These are phyloP conservation scores for Drosophila tropicalis DNA, from an alignment of 1,140 invertebrate species.

Conservation along the genomic window DNA sequence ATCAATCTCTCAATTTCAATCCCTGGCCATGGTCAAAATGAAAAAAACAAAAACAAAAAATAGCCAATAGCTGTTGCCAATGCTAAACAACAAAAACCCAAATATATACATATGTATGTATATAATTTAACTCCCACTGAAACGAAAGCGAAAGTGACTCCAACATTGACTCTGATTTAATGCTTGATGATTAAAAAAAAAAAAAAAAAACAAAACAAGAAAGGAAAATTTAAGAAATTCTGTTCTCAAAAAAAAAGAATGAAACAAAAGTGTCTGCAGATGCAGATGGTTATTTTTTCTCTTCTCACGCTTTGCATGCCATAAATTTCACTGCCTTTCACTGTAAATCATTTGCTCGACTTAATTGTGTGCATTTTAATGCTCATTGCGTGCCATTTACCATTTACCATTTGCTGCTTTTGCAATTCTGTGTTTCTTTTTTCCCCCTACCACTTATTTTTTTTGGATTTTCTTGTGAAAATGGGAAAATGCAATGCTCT, in stretches of 20 bases:
- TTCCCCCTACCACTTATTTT: slow-evolving; percentile 57
- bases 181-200: too few relatives aligned
- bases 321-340: slow-evolving; percentile 79
- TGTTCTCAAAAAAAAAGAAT: not conserved
- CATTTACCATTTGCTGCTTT: slow-evolving; percentile 45
- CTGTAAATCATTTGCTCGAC: slow-evolving; percentile 73
- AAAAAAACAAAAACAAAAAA: not conserved
- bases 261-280: slow-evolving; percentile 7
- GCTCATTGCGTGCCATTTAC: slow-evolving; percentile 67
- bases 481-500: slow-evolving; percentile 66
- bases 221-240: not conserved
- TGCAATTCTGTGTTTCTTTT: slow-evolving; percentile 63
- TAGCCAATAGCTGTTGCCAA: slow-evolving; percentile 1
- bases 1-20: not conserved
- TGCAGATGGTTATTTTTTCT: slow-evolving; percentile 6
- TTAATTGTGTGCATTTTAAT: slow-evolving; percentile 76
- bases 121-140: slow-evolving; percentile 1
- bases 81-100: slow-evolving; percentile 7
- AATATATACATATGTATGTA: too few relatives aligned
- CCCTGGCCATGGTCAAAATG: not conserved
- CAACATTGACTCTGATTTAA: too few relatives aligned
- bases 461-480: slow-evolving; percentile 40
- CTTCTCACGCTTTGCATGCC: slow-evolving; percentile 74
- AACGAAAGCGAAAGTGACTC: slow-evolving; percentile 58
- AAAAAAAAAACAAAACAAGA: too few relatives aligned